phyloP scores from a whole-genome alignment of 2,888 invertebrate genomes.

The Litoditis marina region DNA sequence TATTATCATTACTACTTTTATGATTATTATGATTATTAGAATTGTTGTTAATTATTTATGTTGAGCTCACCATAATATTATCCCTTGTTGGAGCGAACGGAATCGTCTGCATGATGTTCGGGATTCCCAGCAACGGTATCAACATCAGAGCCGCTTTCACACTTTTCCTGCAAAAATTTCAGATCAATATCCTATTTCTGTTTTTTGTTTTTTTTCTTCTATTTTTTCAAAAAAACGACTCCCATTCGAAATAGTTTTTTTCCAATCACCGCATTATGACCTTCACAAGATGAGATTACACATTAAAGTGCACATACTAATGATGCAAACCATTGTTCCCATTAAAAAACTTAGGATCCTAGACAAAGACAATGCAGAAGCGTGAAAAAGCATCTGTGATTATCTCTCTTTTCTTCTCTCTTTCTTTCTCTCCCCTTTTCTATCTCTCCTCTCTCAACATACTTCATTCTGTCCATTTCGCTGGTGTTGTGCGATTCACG shows the following conservation, averaged over 20 bases:
- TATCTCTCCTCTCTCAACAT: conserved; percentile 23
- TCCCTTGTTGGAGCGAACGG: conserved; percentile 61
- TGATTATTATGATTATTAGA: no score
- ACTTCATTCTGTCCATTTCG: conserved; percentile 65
- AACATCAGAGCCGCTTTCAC: conserved; percentile 66
- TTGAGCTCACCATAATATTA: conserved; percentile 52
- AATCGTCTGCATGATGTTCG: conserved; percentile 66
- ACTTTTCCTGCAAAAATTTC: conserved; percentile 63
- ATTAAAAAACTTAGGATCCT: no score
- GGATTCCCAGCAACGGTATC: conserved; percentile 65
- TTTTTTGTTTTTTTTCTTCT: no score
- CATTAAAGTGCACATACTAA: no score
- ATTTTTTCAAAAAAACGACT: no score
- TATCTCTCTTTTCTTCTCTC: not conserved
- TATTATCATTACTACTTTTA: no score
- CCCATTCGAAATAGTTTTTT: no score
- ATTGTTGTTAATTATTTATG: not conserved
- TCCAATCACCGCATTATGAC: no score
- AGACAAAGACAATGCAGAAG: no score
- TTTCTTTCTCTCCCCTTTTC: conserved; percentile 3
- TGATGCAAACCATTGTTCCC: no score
- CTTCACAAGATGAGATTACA: no score
- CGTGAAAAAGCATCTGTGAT: not conserved
- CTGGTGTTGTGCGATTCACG: conserved; percentile 63
- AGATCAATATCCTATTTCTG: no score